A percentile compares a stretch with the other conserved stretches of the same genome.
Conservation (phyloP, 1,140 invertebrate genomes). For the Copidosoma floridanum region DNA sequence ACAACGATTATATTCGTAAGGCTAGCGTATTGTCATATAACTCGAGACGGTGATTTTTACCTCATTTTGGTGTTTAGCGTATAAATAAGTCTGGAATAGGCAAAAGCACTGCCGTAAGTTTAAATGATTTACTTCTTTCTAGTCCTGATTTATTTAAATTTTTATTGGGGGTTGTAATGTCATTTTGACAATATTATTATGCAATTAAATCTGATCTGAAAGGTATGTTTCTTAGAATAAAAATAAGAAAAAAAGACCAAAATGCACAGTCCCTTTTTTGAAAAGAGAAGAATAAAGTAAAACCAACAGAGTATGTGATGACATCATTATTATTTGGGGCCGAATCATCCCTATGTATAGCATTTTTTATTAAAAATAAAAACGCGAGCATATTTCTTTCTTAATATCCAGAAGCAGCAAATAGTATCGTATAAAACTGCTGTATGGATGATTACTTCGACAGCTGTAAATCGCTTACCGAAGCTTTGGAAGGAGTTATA, state of each 20-base stretch:
- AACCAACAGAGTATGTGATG: neutral
- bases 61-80: neutral
- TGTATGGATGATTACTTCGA: neutral
- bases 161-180: neutral
- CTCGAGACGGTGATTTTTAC: neutral
- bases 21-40: neutral
- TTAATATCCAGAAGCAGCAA: neutral
- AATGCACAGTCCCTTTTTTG: slow-evolving; percentile 1
- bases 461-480: neutral
- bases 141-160: slow-evolving; percentile 4
- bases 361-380: slow-evolving; percentile 1
- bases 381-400: neutral
- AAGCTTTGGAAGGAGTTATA: neutral
- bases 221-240: slow-evolving; percentile 1
- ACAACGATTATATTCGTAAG: neutral
- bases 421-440: no score
- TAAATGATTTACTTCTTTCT: neutral
- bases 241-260: neutral
- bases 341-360: neutral
- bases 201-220: neutral
- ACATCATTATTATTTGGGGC: neutral
- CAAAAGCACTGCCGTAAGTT: neutral
- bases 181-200: neutral
- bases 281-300: neutral
- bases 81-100: neutral